phyloP scores from a whole-genome alignment of 2,888 invertebrate genomes.

The Dryadula phaetusa region DNA sequence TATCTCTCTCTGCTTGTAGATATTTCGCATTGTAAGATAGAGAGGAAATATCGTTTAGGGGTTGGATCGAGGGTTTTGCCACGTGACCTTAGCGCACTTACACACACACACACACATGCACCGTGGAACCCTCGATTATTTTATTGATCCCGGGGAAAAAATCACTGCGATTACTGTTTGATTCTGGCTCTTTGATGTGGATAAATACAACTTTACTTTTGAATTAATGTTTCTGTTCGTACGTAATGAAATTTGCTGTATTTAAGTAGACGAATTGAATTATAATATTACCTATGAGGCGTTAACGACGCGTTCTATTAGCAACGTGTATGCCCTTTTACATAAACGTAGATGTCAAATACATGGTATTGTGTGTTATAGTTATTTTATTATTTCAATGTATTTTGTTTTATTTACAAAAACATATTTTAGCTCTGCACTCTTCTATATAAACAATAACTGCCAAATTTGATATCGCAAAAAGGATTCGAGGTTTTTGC shows the following conservation, averaged over 20 bases:
- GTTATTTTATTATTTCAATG: too few species aligned
- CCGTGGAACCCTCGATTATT: slow-evolving; percentile 67
- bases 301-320: too few species aligned
- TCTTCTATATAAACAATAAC: too few species aligned
- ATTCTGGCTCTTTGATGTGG: slow-evolving; percentile 41
- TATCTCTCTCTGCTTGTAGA: slow-evolving; percentile 48
- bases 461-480: too few species aligned
- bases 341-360: too few species aligned
- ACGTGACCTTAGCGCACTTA: slow-evolving; percentile 67
- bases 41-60: slow-evolving; percentile 66
- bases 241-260: neutral
- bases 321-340: too few species aligned
- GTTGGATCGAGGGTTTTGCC: slow-evolving; percentile 71
- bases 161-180: slow-evolving; percentile 61
- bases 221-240: neutral
- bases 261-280: neutral
- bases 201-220: slow-evolving; percentile 31
- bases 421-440: too few species aligned
- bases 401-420: too few species aligned
- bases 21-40: slow-evolving; percentile 49
- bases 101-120: slow-evolving; percentile 58
- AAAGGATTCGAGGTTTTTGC: too few species aligned
- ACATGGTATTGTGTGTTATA: too few species aligned
- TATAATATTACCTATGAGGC: too few species aligned
- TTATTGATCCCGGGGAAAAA: slow-evolving; percentile 71